phyloP scores from a whole-genome alignment of 2,113 vertebrate genomes.

The Gallinago media region DNA sequence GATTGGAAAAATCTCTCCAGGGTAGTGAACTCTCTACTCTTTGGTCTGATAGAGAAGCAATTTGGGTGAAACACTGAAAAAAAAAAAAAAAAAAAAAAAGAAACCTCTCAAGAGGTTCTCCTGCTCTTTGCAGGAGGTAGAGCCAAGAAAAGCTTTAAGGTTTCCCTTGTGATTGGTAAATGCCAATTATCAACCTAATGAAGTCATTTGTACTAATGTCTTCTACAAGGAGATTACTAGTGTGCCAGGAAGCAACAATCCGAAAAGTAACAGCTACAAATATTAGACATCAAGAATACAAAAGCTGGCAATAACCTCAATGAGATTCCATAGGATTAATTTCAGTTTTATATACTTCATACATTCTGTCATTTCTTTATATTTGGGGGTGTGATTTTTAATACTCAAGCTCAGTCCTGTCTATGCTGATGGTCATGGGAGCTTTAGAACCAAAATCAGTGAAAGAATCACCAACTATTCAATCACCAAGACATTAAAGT shows the following conservation, averaged over 20 bases:
- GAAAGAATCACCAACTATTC: neutral
- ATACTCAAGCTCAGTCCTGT: neutral
- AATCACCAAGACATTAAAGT: neutral
- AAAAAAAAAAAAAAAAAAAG: neutral
- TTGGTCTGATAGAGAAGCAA: neutral
- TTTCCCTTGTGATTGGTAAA: neutral
- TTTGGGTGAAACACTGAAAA: neutral
- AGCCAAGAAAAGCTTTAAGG: neutral
- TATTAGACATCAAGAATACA: neutral
- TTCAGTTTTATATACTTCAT: neutral
- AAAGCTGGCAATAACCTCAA: neutral
- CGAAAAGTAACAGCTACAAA: neutral
- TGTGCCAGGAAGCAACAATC: neutral
- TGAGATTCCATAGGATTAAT: neutral
- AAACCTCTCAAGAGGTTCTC: neutral
- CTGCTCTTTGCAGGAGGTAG: neutral
- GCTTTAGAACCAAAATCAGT: neutral
- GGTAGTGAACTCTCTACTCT: neutral
- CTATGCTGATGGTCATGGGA: neutral
- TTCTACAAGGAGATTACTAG: neutral
- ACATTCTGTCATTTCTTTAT: neutral
- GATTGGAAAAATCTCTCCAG: neutral
- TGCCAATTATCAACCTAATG: neutral
- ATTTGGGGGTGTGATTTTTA: neutral
- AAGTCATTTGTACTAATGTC: neutral